Evolutionary conservation across 92 coral and sea anemone genomes (phyloP).

Genomic region (Pocillopora grandis): DNA sequence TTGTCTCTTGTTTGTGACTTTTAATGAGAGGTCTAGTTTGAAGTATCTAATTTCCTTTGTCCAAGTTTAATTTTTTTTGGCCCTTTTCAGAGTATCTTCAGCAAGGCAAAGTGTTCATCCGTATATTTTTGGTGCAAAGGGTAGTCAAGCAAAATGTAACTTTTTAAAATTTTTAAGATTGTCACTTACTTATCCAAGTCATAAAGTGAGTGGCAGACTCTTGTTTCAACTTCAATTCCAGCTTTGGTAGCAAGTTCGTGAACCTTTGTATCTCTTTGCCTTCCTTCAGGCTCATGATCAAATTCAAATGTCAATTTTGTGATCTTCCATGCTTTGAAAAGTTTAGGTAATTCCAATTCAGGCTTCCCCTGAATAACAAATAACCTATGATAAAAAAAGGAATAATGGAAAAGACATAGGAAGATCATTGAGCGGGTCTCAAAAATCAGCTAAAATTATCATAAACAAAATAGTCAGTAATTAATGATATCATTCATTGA

Average conservation of each 20-base stretch:
- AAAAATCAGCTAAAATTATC: too few relatives aligned
- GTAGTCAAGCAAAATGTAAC: not conserved
- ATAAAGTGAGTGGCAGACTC: constrained; percentile 62
- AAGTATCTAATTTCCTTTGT: too few relatives aligned
- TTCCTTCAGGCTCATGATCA: constrained; percentile 62
- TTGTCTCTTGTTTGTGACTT: too few relatives aligned
- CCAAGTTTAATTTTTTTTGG: too few relatives aligned
- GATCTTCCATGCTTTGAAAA: constrained; percentile 61
- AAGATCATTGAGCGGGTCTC: not conserved
- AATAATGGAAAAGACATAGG: not conserved
- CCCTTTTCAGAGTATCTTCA: too few relatives aligned
- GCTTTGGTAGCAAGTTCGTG: constrained; percentile 47
- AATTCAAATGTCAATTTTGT: constrained; percentile 67
- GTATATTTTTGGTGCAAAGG: not conserved
- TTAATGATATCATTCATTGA: too few relatives aligned
- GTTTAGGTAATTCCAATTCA: constrained; percentile 45
- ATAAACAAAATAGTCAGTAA: too few relatives aligned
- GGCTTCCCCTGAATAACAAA: constrained; percentile 64
- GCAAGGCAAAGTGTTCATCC: too few relatives aligned
- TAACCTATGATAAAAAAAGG: constrained; percentile 27
- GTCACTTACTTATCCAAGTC: constrained; percentile 62
- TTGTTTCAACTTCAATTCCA: constrained; percentile 49
- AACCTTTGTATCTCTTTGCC: constrained; percentile 51
- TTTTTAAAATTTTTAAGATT: not conserved
- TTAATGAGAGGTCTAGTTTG: too few relatives aligned